Base-by-base conservation (phyloP, 2,113 vertebrate genomes). In the Dermatemys mawii region DNA sequence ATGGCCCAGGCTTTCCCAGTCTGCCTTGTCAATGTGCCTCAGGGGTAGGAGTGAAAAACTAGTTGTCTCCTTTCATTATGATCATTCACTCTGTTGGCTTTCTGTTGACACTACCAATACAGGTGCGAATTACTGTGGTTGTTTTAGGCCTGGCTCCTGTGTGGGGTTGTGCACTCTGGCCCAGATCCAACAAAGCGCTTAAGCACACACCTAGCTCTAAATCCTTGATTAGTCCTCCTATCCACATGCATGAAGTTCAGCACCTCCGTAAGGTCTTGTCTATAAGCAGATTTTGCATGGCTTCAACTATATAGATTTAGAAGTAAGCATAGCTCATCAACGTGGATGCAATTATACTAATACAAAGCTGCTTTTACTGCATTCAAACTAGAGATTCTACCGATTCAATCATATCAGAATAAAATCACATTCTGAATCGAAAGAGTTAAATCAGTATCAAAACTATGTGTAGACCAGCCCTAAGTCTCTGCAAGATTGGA, bases 331-430 rank as follows among this genome's bases (percentile, higher is more conserved):
- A 11, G 41, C 79, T 26, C 81, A 82, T 27, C 54, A 21, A 26
- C 57, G 48, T 51, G 51, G 16, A 48, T 87, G 8, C 17, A 50
- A 13, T 49, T 78, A 2, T 41, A 86, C n/a, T 32, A 4, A 8
- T 38, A 44, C 32, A 79, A 2, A 50, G 32, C 4, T 3, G 1
- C 8, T 90, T 78, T 22, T 3, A 86, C 63, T 51, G 57, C 32
- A 8, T 16, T 32, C 0, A 0, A 16, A 1, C 26, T 44, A 38
- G 46, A 19, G 48, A 57, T 89, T 86, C 29, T 16, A 2, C 35
- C 49, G 6, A 3, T 75, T 81, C 78, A 87, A 79, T 87, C 84
- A 75, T 38, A 44, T 32, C 32, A 10, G 14, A 84, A 35, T 16
- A 51, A 91, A 90, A 80, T 55, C 16, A 13, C 55, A 55, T 27